Conservation (phyloP, 2,888 invertebrate species). For the Pterostichus madidus region DNA sequence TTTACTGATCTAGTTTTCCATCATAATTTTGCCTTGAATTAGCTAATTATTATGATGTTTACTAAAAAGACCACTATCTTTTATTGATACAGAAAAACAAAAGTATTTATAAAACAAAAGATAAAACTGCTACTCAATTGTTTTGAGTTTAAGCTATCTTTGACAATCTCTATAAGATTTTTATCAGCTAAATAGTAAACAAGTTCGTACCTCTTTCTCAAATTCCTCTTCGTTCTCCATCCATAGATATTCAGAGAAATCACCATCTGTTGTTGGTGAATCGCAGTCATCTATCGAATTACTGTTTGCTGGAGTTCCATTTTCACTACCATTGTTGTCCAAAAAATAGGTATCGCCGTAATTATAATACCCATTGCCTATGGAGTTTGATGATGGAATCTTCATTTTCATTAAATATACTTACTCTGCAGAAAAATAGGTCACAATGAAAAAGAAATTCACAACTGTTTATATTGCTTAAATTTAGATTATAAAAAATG, state of each 20-base stretch:
- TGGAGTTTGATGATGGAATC: constrained; percentile 73
- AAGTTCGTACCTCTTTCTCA: constrained; percentile 86
- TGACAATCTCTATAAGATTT: neutral
- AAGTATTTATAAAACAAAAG: constrained; percentile 17
- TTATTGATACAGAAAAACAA: constrained; percentile 12
- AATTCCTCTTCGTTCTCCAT: constrained; percentile 97
- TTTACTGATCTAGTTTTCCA: constrained; percentile 21
- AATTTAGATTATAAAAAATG: constrained; percentile 17
- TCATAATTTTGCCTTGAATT: constrained; percentile 18
- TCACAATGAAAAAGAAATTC: constrained; percentile 19
- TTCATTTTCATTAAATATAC: constrained; percentile 73
- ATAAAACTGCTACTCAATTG: constrained; percentile 6
- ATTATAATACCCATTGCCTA: constrained; percentile 73
- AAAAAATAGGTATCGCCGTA: constrained; percentile 73
- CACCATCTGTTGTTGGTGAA: constrained; percentile 80
- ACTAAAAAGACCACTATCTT: neutral
- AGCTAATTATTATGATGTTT: neutral
- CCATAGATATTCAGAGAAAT: constrained; percentile 96
- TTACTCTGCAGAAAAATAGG: constrained; percentile 43
- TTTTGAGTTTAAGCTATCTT: constrained; percentile 12
- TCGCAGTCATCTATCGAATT: constrained; percentile 75
- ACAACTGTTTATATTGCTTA: constrained; percentile 1
- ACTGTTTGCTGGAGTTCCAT: constrained; percentile 72
- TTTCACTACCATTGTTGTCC: constrained; percentile 71
- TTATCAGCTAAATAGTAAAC: constrained; percentile 27